These are phyloP conservation scores for Enteromius fasciolatus DNA, from an alignment of 2,797 vertebrate species.

Conservation along the genomic window DNA sequence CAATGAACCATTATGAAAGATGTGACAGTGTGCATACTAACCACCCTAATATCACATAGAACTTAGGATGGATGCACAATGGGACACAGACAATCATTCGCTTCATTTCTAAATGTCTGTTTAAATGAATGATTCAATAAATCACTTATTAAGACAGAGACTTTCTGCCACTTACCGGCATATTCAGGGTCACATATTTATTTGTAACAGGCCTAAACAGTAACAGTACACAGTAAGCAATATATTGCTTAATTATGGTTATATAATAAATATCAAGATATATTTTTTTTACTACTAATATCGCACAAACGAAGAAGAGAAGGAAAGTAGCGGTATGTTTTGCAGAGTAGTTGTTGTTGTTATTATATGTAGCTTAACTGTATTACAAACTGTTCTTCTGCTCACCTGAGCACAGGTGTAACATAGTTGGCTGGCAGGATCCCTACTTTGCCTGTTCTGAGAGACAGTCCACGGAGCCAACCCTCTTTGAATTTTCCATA, in stretches of 20 bases:
- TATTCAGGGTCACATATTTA: neutral
- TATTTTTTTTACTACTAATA: neutral
- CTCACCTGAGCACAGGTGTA: slow-evolving; percentile 90
- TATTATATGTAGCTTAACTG: neutral
- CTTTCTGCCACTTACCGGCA: neutral
- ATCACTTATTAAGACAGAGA: neutral
- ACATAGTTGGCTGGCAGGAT: slow-evolving; percentile 90
- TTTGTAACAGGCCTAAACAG: neutral
- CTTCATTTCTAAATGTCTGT: neutral
- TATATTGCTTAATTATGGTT: neutral
- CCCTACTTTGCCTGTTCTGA: slow-evolving; percentile 90
- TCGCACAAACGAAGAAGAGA: neutral
- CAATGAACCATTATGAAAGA: neutral
- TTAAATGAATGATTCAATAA: neutral
- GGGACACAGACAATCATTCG: neutral
- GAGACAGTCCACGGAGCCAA: slow-evolving; percentile 91
- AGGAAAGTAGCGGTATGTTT: neutral
- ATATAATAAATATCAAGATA: neutral
- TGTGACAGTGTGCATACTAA: too few species aligned
- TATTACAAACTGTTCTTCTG: slow-evolving; percentile 8
- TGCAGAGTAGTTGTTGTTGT: neutral
- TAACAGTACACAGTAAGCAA: neutral
- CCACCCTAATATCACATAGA: too few species aligned
- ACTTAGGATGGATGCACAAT: too few species aligned
- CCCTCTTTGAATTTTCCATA: slow-evolving; percentile 90